Evolutionary conservation across 2,113 vertebrate species (phyloP), one percentile per base, ranked within the genome.

Genomic region (Galemys pyrenaicus): DNA sequence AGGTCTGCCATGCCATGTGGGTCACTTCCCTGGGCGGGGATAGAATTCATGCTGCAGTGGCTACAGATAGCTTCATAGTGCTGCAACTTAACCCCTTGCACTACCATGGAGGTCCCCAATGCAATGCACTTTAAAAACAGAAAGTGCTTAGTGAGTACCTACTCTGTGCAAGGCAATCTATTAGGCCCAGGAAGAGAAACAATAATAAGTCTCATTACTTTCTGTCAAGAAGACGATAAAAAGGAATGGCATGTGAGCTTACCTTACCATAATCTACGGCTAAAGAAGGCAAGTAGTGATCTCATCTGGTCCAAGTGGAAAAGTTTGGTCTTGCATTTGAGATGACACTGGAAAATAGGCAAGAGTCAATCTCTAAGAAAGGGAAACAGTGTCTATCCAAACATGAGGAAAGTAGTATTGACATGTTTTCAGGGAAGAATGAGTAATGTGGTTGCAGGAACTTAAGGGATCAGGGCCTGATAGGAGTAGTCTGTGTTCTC

Each of bases 121-220:
- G 62, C 6, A 75, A 41, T 87, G 10, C 5, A 51, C 46, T 87
- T 94, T 68, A 83, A 79, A 89, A 62, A 56, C 26, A 54, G 49
- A 51, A 51, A 67, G 19, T 75, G 58, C 19, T 77, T 92, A 73
- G 24, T 67, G 62, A 90, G 30, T 78, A 82, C 39, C 19, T 81
- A 46, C 13, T 44, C n/a, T 4, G n/a, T 56, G 9, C 2, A 83
- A 78, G 78, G 62, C 60, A 82, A 82, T 87, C 28, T 71, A 22
- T 49, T 60, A 58, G 46, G 20, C 2, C 20, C 51, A 46, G 89
- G 60, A 78, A 70, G 37, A 70, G 28, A 92, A 89, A 81, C 22
- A 56, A 70, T 92, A 93, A 74, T 46, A 87, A 68, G 30, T 67
- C 49, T 90, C 86, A n/a, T 39, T 56, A 46, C 32, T 85, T 88